phyloP scores from a whole-genome alignment of 2,797 vertebrate species.

The Pangasius krempfi region DNA sequence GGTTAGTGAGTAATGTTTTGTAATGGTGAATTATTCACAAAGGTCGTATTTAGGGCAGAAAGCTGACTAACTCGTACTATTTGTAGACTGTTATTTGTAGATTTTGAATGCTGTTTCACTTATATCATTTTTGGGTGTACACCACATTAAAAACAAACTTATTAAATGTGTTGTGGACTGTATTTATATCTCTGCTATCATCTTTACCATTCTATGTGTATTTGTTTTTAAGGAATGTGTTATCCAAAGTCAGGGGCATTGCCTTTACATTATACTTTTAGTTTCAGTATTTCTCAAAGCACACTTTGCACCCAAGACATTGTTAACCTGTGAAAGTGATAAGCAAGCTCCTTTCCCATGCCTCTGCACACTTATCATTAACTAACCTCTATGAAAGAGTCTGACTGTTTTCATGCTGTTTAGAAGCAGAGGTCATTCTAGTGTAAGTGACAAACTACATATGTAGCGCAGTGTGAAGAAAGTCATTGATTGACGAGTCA shows the following conservation, averaged over 20 bases:
- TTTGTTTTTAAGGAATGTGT: background rate
- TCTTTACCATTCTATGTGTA: background rate
- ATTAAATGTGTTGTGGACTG: background rate
- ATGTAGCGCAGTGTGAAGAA: slow-evolving; percentile 55
- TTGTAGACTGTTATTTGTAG: slow-evolving; percentile 33
- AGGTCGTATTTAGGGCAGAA: slow-evolving; percentile 38
- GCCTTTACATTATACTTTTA: slow-evolving; percentile 55
- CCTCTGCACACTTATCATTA: slow-evolving; percentile 59
- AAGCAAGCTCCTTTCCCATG: slow-evolving; percentile 49
- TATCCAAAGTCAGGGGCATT: background rate
- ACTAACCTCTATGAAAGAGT: slow-evolving; percentile 62
- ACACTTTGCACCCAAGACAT: slow-evolving; percentile 36
- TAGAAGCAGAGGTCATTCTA: slow-evolving; percentile 56
- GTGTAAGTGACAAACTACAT: slow-evolving; percentile 61
- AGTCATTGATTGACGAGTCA: slow-evolving; percentile 65
- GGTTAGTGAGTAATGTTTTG: slow-evolving; percentile 54
- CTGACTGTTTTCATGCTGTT: slow-evolving; percentile 58
- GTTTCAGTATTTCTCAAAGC: slow-evolving; percentile 61
- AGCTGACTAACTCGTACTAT: slow-evolving; percentile 32
- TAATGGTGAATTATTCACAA: slow-evolving; percentile 32
- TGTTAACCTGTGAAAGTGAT: slow-evolving; percentile 38
- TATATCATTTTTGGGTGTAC: slow-evolving; percentile 6
- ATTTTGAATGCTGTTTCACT: slow-evolving; percentile 17
- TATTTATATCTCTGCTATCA: background rate
- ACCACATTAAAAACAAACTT: background rate